Evolutionary conservation across 2,113 vertebrate species (phyloP), one percentile per base, ranked within the genome.

Genomic region (Paramisgurnus dabryanus): DNA sequence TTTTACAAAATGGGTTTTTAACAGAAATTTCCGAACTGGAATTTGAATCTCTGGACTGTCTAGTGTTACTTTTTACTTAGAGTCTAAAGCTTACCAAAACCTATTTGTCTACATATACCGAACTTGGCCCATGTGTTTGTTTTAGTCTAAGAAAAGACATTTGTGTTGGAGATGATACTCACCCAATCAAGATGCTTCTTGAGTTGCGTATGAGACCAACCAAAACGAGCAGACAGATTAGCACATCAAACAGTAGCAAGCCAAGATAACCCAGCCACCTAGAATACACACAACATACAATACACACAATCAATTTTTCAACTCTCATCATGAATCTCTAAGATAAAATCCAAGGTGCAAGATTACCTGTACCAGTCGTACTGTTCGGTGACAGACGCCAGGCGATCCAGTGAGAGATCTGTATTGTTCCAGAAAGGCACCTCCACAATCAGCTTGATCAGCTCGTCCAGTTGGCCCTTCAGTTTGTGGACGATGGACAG

Each of bases 281-380:
- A 90, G 67, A 17, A 84, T 18, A 79, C 84, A 83, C 83, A 79
- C 81, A 39, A 34, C 27, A 34, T 34, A 34, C 27, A 34, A 34
- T 67, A 6, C 77, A 61, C 49, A 53, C 3, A 34, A 34, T 34
- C 27, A 34, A 34, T 34, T 34, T 47, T 10, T 10, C 45, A 47
- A 47, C 1, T 47, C 45, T 7, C 45, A 47, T 8, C 45, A 8
- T 53, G 49, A 12, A 12, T 53, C 4, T 53, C 3, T 4, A 53
- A 12, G 12, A 53, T 53, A 10, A 53, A 12, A 53, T 7, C 17
- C 55, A 58, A n/a, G 41, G 11, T 50, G 22, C 4, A 0, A 22
- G n/a, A 72, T 93, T 84, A 99, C 98, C 98, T 97, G 91, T 98
- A 98, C 97, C 97, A 99, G 87, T 99, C 98, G 22, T 93, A 99